Evolutionary conservation across 2,888 invertebrate genomes (phyloP).

Genomic region (Calameuta pallipes): DNA sequence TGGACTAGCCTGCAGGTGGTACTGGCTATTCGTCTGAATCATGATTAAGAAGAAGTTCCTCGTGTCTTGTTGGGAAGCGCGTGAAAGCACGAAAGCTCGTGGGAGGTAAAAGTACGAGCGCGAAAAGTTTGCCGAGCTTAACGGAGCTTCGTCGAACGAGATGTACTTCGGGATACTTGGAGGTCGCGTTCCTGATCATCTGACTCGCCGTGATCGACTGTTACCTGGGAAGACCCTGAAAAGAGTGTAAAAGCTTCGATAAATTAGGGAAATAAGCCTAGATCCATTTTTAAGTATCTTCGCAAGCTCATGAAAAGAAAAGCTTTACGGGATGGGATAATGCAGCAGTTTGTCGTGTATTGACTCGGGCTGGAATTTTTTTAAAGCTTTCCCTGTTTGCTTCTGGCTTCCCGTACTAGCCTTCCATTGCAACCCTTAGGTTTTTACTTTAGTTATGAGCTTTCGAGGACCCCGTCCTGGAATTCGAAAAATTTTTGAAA

Average conservation of each 20-base stretch:
- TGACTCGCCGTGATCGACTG: background rate
- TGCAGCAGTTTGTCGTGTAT: background rate
- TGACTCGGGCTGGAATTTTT: background rate
- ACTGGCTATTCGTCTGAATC: background rate
- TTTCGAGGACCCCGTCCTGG: background rate
- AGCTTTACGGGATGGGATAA: background rate
- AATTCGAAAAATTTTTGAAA: background rate
- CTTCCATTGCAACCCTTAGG: background rate
- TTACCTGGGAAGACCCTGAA: background rate
- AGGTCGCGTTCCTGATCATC: background rate
- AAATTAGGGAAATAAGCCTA: background rate
- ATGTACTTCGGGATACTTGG: background rate
- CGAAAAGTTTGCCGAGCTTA: background rate
- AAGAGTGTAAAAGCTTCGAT: background rate
- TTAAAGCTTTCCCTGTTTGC: background rate
- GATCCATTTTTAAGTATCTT: background rate
- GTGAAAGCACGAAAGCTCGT: background rate
- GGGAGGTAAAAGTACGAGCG: background rate
- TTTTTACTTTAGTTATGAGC: background rate
- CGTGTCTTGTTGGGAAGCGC: background rate
- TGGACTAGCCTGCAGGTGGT: background rate
- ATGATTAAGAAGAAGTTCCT: background rate
- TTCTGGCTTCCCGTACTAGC: no score
- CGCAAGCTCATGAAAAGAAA: background rate
- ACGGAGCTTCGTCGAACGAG: background rate